Evolutionary conservation across 2,113 vertebrate genomes (phyloP).

Genomic region (Anolis carolinensis): DNA sequence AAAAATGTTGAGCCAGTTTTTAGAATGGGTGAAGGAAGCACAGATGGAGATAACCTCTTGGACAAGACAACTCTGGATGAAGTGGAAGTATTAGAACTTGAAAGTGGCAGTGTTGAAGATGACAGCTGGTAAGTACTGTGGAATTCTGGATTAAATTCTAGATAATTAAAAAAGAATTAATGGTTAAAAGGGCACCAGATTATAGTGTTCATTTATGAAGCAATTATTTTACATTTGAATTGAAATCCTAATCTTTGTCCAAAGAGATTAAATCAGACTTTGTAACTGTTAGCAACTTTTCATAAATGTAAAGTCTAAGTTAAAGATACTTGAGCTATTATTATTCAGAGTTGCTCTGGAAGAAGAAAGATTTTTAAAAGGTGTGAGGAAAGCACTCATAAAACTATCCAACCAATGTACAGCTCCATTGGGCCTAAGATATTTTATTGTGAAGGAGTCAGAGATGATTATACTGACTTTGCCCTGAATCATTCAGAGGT

Average conservation of each 20-base stretch:
- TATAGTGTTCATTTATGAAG: neutral
- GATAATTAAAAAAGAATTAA: neutral
- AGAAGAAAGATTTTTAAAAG: neutral
- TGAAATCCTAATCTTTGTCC: neutral
- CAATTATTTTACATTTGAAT: neutral
- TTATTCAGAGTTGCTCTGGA: neutral
- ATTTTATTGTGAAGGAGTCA: neutral
- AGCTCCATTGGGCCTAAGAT: neutral
- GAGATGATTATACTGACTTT: neutral
- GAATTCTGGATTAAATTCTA: neutral
- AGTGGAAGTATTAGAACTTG: slow-evolving; percentile 86
- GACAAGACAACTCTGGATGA: slow-evolving; percentile 79
- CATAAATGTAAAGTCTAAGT: neutral
- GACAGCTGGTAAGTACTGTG: slow-evolving; percentile 85
- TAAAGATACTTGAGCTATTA: neutral
- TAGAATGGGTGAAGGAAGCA: slow-evolving; percentile 39
- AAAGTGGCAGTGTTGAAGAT: slow-evolving; percentile 80
- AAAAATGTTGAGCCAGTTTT: slow-evolving; percentile 52
- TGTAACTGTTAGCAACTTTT: neutral
- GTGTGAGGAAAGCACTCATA: neutral
- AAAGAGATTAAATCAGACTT: neutral
- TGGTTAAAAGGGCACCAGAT: neutral
- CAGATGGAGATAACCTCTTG: slow-evolving; percentile 54
- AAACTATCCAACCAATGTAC: neutral
- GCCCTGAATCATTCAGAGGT: neutral